Conservation (phyloP, 1,140 invertebrate genomes). For the Papilio dardanus region DNA sequence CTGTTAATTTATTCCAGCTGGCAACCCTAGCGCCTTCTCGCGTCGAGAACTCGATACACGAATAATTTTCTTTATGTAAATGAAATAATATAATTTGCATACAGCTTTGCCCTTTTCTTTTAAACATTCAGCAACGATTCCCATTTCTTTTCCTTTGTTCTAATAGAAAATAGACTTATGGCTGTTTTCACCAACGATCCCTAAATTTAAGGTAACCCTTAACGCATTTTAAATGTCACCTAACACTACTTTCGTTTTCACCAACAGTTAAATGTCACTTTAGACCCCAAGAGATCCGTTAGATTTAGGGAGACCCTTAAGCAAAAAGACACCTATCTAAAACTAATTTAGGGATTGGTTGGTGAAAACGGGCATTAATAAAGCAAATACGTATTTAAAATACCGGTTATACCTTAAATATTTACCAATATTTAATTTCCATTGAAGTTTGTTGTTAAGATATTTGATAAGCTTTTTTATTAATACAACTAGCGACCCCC, state of each 20-base stretch:
- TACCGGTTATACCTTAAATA: not conserved
- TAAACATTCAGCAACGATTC: conserved; percentile 39
- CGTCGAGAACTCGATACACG: conserved; percentile 46
- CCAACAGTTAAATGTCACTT: no score
- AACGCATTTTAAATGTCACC: no score
- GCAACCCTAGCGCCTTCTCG: conserved; percentile 33
- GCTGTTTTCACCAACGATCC: no score
- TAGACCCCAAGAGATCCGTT: no score
- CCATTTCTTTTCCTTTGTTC: conserved; percentile 18
- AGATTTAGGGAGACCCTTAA: no score
- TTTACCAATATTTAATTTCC: not conserved
- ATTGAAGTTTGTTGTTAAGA: not conserved
- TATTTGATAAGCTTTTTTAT: not conserved
- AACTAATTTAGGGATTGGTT: no score
- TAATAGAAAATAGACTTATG: conserved; percentile 14
- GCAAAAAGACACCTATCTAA: no score
- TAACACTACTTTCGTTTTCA: no score
- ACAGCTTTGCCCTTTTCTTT: conserved; percentile 44
- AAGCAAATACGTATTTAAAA: no score
- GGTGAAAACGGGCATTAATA: no score
- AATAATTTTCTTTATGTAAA: conserved; percentile 65
- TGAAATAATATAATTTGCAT: conserved; percentile 52
- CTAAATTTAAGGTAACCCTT: no score
- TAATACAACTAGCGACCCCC: no score
- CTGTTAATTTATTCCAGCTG: conserved; percentile 29